Percentiles rank a stretch among this genome's conserved stretches.
Evolutionary conservation across 2,113 vertebrate genomes (phyloP).

Genomic region (Pampusana beccarii): DNA sequence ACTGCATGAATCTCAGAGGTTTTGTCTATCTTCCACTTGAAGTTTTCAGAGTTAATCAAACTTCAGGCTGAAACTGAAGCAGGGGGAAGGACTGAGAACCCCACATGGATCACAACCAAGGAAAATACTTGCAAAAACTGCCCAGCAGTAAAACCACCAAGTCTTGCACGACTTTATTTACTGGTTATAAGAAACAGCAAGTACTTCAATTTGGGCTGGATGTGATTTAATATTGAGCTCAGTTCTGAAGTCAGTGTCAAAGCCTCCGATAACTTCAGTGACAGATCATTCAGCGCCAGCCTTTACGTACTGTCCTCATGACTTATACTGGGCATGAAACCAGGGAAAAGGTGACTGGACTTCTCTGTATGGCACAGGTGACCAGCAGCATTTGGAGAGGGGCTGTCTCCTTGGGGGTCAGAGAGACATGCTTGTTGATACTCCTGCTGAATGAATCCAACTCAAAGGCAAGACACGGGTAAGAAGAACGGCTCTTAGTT

Average conservation of each 20-base stretch:
- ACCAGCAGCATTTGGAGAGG: not conserved
- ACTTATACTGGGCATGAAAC: not conserved
- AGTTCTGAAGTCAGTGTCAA: not conserved
- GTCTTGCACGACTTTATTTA: not conserved
- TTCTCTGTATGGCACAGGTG: not conserved
- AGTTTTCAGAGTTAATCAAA: constrained; percentile 7
- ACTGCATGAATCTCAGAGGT: not conserved
- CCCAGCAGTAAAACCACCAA: constrained; percentile 10
- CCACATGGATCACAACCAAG: not conserved
- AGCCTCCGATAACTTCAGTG: not conserved
- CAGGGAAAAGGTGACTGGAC: not conserved
- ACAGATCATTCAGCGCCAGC: not conserved
- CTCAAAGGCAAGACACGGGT: not conserved
- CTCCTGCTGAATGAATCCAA: not conserved
- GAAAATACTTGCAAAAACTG: not conserved
- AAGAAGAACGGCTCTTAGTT: not conserved
- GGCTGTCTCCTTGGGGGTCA: not conserved
- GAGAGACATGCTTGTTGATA: not conserved
- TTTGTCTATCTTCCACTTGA: not conserved
- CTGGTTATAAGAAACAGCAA: not conserved
- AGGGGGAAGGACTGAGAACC: not conserved
- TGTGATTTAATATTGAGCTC: not conserved
- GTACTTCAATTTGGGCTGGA: not conserved
- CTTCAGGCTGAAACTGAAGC: not conserved
- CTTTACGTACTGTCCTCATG: accelerated